Base-by-base conservation (phyloP, 2,113 vertebrate genomes). In the Amazona guildingii region DNA sequence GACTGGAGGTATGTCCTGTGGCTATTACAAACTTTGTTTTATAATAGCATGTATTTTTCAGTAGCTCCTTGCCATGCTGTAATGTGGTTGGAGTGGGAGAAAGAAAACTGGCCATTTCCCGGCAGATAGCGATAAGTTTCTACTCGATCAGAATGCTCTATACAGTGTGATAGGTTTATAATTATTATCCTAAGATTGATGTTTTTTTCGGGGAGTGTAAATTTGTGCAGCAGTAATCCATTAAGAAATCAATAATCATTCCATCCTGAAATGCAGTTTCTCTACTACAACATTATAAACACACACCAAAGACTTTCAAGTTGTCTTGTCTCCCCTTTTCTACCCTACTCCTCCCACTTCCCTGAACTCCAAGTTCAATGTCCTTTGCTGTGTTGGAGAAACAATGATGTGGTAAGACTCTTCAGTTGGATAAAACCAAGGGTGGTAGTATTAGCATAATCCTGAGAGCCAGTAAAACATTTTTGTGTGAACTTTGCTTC, bases 231-330 rank as follows among this genome's bases (percentile, higher is more conserved):
- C 94, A 93, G 97, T 98, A 98, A 98, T 98, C 98, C 98, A 98
- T 98, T 98, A 98, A 98, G 97, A 98, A 98, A 98, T 98, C 98
- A 98, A 98, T 98, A 98, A 98, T 98, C 98, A 94, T 97, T 97
- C 95, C 95, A 91, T 97, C 94, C 90, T 97, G 97, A 97, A 97
- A 97, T 90, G 95, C 97, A 97, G 95, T 95, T 98, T 97, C 95
- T 97, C 89, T 97, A 88, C 90, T 97, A 88, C 94, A 92, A 91
- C 78, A 88, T 97, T 97, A 97, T 95, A 97, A 97, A 96, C 97
- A 97, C 96, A 82, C 95, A 96, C 82, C 81, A 70, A 97, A 85
- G 95, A 78, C 79, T 91, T 94, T 84, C 98, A 96, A 84, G 80
- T 81, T 59, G 78, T 31, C 80, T 13, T 80, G 57, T 75, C 76